These are phyloP conservation scores for Lottia gigantea DNA, from an alignment of 2,888 invertebrate species.

Conservation along the genomic window DNA sequence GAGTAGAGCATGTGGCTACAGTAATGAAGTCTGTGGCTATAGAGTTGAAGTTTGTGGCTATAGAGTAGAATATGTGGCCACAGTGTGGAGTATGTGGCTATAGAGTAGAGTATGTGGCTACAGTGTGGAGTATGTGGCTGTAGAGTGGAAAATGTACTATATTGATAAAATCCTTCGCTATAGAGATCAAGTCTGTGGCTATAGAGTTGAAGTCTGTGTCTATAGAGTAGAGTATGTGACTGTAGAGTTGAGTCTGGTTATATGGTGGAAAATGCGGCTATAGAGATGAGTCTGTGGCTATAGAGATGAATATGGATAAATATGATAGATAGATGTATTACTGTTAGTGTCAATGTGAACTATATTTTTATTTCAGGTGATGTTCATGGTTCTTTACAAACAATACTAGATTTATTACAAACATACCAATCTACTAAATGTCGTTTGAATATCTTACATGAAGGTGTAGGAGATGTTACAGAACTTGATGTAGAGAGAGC, in stretches of 20 bases:
- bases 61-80: too few species aligned
- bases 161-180: too few species aligned
- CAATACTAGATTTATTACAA: constrained; percentile 88
- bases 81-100: not conserved
- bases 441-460: constrained; percentile 85
- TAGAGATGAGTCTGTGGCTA: not conserved
- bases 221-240: constrained; percentile 16
- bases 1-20: not conserved
- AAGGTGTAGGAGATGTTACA: constrained; percentile 88
- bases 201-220: not conserved
- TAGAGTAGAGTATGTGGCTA: constrained; percentile 19
- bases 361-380: constrained; percentile 82
- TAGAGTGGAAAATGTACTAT: not conserved
- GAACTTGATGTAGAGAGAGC: constrained; percentile 87
- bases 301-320: not conserved
- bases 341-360: too few species aligned
- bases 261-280: not conserved
- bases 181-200: not conserved
- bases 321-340: too few species aligned
- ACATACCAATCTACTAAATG: constrained; percentile 78
- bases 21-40: not conserved
- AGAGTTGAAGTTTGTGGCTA: not conserved
- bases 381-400: constrained; percentile 96
- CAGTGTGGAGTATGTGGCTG: constrained; percentile 16
- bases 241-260: constrained; percentile 18